Evolutionary conservation across 2,797 vertebrate genomes (phyloP).

Genomic region (Oreochromis grahami): DNA sequence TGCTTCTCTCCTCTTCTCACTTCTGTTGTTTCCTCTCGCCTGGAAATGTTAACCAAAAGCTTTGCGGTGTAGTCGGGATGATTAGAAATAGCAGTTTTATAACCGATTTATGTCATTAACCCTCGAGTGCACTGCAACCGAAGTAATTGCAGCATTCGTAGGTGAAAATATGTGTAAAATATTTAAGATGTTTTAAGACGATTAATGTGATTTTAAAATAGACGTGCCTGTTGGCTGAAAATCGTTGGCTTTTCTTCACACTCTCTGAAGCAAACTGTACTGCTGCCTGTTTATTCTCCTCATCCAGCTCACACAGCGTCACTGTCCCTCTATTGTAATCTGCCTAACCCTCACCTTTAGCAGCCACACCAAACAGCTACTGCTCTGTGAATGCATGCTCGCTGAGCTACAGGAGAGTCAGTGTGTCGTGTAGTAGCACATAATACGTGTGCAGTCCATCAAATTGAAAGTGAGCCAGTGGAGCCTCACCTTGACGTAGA

Average conservation of each 20-base stretch:
- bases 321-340: not conserved
- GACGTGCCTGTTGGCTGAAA: accelerated
- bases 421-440: not conserved
- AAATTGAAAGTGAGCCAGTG: not conserved
- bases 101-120: not conserved
- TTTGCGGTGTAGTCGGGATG: not conserved
- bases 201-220: not conserved
- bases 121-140: no score
- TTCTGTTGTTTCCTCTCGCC: not conserved
- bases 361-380: not conserved
- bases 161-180: not conserved
- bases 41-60: not conserved
- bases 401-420: not conserved
- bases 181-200: not conserved
- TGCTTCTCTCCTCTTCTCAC: not conserved
- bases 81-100: not conserved
- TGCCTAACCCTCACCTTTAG: not conserved
- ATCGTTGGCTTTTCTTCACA: accelerated
- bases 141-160: not conserved
- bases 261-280: not conserved
- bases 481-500: slow-evolving; percentile 92
- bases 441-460: not conserved
- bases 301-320: not conserved
- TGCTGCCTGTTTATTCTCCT: not conserved
- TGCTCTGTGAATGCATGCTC: not conserved